These are phyloP conservation scores for Fistularia commersonii DNA, from an alignment of 2,797 vertebrate species.

Conservation along the genomic window DNA sequence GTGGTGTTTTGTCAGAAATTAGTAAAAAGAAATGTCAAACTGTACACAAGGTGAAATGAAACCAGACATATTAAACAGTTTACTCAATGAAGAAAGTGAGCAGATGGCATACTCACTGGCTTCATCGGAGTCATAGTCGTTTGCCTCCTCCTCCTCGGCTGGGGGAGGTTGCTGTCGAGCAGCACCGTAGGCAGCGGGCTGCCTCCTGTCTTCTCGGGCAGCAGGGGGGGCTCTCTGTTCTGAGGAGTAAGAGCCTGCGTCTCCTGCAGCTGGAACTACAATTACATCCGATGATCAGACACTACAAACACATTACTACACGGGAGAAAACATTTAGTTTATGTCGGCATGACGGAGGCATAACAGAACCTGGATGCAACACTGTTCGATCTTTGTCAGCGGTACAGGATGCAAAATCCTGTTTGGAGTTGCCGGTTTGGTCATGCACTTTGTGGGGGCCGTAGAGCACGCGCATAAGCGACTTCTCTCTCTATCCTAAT, in stretches of 20 bases:
- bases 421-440: not conserved
- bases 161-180: constrained; percentile 57
- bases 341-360: too few species aligned
- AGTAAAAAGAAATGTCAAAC: constrained; percentile 13
- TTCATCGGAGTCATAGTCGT: constrained; percentile 96
- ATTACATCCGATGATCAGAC: constrained; percentile 29
- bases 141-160: constrained; percentile 85
- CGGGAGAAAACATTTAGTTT: too few species aligned
- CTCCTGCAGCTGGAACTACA: constrained; percentile 45
- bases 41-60: constrained; percentile 20
- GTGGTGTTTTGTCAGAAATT: constrained; percentile 23
- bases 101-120: constrained; percentile 79
- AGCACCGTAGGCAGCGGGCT: constrained; percentile 58
- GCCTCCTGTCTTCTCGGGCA: constrained; percentile 79
- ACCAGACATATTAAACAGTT: constrained; percentile 16
- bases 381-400: not conserved
- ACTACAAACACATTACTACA: not conserved
- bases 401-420: constrained; percentile 3
- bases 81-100: constrained; percentile 14
- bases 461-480: too few species aligned
- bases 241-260: constrained; percentile 53
- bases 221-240: constrained; percentile 66
- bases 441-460: too few species aligned
- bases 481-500: too few species aligned
- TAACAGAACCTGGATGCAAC: too few species aligned